Base-by-base conservation (phyloP, 2,113 vertebrate genomes). In the Xiphias gladius region DNA sequence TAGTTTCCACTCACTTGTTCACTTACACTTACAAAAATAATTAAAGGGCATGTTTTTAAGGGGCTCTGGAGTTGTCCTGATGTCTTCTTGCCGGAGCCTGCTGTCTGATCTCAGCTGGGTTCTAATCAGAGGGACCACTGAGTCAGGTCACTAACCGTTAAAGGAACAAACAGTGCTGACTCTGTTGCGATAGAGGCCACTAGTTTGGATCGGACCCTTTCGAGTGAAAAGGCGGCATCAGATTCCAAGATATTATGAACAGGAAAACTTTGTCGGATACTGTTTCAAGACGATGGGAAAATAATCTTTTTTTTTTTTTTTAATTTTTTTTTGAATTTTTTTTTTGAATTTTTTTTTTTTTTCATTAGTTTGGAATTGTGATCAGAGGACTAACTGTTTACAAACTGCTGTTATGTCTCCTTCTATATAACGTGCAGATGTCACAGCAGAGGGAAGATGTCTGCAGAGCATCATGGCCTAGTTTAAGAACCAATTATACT, bases 1-100 rank as follows among this genome's bases (percentile, higher is more conserved):
- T 93, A 93, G 88, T 95, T 96, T 96, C 94, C 94, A 94, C 90
- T 95, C 89, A 85, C 89, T 93, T 64, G 79, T 92, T 93, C 91
- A 90, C 90, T 90, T 59, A 61, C 83, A 83, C 88, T 93, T 94
- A 92, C 59, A 93, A 91, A 92, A 95, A 95, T 89, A 94, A 95
- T 94, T 90, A 93, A 92, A 94, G 84, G 67, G 90, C 71, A 79
- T 93, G 91, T 92, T 94, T 86, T 91, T 74, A 74, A 85, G 83
- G 79, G 83, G 68, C 75, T 86, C 35, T 43, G 48, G 82, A 92
- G 86, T 76, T 91, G 83, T 79, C 92, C 88, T 64, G 76, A 90
- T 86, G 90, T 90, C 91, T 88, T 77, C 73, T 79, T 54, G 71
- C 70, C 24, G 35, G 48, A 85, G 76, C 79, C 55, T 30, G 67